Percentiles rank a stretch among this genome's conserved stretches.
Conservation (phyloP, 2,797 vertebrate genomes). For the Sitta carolinensis region DNA sequence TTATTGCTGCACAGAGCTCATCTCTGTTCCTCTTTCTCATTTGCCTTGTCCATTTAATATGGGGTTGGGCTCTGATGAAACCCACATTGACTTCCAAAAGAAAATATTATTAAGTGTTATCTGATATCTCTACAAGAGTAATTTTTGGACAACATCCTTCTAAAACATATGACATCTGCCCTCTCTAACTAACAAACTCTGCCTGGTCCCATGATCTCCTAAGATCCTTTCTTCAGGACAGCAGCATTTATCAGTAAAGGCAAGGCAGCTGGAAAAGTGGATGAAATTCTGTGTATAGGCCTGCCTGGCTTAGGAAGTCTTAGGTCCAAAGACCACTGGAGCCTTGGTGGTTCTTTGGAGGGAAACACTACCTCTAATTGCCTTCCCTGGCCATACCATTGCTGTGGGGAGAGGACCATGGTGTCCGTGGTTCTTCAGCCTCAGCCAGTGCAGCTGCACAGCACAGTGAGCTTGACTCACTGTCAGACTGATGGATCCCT, state of each 20-base stretch:
- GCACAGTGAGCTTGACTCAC: background rate
- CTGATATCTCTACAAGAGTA: background rate
- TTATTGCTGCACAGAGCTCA: background rate
- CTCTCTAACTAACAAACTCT: background rate
- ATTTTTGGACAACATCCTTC: background rate
- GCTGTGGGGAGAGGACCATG: background rate
- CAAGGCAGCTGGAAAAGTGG: background rate
- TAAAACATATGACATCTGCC: background rate
- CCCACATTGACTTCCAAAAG: background rate
- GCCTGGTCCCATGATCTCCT: background rate
- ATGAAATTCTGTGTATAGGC: background rate
- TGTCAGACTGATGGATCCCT: background rate
- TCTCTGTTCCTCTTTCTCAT: background rate
- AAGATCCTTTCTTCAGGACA: background rate
- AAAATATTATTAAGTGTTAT: background rate
- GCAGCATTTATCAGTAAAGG: background rate
- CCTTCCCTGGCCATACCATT: background rate
- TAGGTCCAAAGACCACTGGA: background rate
- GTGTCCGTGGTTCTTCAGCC: rapidly evolving
- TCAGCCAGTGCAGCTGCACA: background rate
- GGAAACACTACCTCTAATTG: background rate
- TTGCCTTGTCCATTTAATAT: background rate
- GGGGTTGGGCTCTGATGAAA: background rate
- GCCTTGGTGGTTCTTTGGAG: background rate
- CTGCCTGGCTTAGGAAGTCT: background rate